phyloP scores from a whole-genome alignment of 2,113 vertebrate genomes.

The Heterotilapia buettikoferi region DNA sequence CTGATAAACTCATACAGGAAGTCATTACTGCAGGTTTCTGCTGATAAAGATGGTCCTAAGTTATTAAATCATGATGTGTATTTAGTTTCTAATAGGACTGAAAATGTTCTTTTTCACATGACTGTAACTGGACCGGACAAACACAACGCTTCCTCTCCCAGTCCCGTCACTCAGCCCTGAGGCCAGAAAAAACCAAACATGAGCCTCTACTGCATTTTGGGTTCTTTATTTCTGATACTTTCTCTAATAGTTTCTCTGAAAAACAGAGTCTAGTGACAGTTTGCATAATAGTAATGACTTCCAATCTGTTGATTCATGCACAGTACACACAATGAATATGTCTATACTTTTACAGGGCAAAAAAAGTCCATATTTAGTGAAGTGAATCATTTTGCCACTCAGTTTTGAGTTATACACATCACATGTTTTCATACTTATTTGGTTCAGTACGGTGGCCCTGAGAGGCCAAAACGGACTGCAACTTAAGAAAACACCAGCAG shows the following conservation, averaged over 20 bases:
- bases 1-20: no score
- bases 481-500: background rate
- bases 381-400: background rate
- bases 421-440: background rate
- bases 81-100: background rate
- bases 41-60: no score
- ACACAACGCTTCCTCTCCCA: background rate
- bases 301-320: background rate
- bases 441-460: background rate
- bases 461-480: background rate
- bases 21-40: no score
- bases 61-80: background rate
- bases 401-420: background rate
- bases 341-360: background rate
- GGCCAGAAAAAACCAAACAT: accelerated
- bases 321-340: background rate
- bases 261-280: background rate
- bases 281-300: background rate
- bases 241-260: background rate
- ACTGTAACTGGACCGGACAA: background rate
- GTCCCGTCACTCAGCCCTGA: accelerated
- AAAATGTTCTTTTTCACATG: background rate
- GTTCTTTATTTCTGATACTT: background rate
- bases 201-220: accelerated
- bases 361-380: background rate